A percentile compares a stretch with the other conserved stretches of the same genome.
Evolutionary conservation across 2,797 vertebrate genomes (phyloP).

Genomic region (Geotria australis): DNA sequence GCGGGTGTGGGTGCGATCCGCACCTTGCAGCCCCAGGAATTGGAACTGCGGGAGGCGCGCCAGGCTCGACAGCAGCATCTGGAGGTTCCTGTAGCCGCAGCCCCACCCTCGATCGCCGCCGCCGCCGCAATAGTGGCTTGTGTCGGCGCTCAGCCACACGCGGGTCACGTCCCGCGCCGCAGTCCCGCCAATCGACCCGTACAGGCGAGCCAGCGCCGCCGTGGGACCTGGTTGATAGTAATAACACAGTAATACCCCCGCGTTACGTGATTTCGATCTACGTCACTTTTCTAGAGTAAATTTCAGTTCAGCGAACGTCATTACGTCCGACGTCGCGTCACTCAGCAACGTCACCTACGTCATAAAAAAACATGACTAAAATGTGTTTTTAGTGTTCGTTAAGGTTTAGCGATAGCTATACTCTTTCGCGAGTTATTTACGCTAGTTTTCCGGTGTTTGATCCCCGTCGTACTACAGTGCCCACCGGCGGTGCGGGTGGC

Average conservation of each 20-base stretch:
- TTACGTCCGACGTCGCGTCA: too few species aligned
- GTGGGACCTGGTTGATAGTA: conserved; percentile 47
- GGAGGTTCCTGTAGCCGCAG: conserved; percentile 78
- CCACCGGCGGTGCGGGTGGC: conserved; percentile 46
- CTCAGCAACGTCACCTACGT: too few species aligned
- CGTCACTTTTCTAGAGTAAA: not conserved
- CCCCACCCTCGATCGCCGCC: conserved; percentile 64
- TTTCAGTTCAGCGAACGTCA: not conserved
- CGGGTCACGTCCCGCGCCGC: conserved; percentile 13
- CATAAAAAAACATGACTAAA: too few species aligned
- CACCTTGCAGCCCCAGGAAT: not conserved
- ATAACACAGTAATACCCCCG: too few species aligned
- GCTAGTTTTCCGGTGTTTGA: too few species aligned
- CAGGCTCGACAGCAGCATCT: conserved; percentile 60
- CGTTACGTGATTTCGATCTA: too few species aligned
- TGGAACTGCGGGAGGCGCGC: conserved; percentile 19
- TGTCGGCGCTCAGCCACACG: conserved; percentile 43
- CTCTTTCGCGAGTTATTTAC: too few species aligned
- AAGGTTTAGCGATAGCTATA: too few species aligned
- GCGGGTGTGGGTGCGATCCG: too few species aligned
- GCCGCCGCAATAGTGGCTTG: conserved; percentile 53
- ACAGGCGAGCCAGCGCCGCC: conserved; percentile 22
- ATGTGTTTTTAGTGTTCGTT: too few species aligned
- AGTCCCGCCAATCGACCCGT: conserved; percentile 19
- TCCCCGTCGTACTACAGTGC: too few species aligned